Evolutionary conservation across 2,888 invertebrate genomes (phyloP).

Genomic region (Hesperia comma): DNA sequence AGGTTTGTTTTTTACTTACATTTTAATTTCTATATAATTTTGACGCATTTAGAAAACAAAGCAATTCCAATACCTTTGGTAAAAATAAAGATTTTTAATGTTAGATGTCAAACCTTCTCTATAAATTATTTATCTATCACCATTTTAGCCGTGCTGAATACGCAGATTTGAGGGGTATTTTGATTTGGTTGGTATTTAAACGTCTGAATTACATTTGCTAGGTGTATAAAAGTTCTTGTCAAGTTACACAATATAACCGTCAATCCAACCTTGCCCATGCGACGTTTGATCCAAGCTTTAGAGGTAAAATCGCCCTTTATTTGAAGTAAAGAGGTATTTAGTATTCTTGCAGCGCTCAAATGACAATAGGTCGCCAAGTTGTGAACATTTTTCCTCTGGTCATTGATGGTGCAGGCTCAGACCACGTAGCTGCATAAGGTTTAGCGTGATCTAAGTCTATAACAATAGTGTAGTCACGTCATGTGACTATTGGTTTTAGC

Average conservation of each 20-base stretch:
- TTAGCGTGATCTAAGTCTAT: not conserved
- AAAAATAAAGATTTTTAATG: no score
- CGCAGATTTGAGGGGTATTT: not conserved
- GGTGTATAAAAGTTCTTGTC: not conserved
- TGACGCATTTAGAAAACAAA: no score
- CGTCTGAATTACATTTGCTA: not conserved
- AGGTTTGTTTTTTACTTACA: no score
- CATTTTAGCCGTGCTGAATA: no score
- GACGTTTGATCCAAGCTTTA: constrained; percentile 3
- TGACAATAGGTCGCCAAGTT: constrained; percentile 24
- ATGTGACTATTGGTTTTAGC: not conserved
- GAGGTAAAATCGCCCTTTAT: constrained; percentile 25
- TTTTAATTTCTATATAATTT: no score
- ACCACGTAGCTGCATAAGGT: not conserved
- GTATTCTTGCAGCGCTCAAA: constrained; percentile 24
- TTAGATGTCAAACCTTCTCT: no score
- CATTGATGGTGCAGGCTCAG: constrained; percentile 14
- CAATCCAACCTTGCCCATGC: constrained; percentile 19
- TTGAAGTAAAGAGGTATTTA: constrained; percentile 24
- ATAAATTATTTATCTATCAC: no score
- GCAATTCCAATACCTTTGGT: no score
- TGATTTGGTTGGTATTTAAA: not conserved
- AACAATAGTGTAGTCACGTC: not conserved
- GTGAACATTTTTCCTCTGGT: constrained; percentile 19
- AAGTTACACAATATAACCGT: constrained; percentile 10